These are phyloP conservation scores for Pachycephus smyrnensis DNA, from an alignment of 2,888 invertebrate genomes.

Conservation along the genomic window DNA sequence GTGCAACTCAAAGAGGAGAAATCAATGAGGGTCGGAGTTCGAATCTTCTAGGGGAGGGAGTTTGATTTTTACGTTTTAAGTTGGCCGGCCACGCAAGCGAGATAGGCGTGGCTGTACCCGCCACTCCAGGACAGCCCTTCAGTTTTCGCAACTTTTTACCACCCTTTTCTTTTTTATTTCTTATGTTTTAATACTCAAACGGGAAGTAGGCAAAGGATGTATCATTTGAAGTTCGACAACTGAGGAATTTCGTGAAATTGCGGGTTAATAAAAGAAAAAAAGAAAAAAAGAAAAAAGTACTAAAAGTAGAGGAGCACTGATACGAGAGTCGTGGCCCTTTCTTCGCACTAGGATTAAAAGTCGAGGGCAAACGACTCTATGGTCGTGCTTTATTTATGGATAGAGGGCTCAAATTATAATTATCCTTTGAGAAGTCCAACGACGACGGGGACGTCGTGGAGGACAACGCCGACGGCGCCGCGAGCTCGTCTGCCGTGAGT, in stretches of 20 bases:
- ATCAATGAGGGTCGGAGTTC: conserved; percentile 2
- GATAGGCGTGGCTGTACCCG: conserved; percentile 1
- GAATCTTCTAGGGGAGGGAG: neutral
- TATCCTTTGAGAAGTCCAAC: conserved; percentile 9
- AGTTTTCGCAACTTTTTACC: no score
- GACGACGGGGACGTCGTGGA: neutral
- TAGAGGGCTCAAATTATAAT: conserved; percentile 1
- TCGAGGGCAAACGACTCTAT: neutral
- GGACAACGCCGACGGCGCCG: conserved; percentile 13
- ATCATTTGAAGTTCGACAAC: no score
- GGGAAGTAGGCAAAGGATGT: no score
- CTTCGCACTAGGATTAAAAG: neutral
- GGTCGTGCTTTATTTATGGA: neutral
- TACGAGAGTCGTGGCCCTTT: no score
- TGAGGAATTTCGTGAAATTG: no score
- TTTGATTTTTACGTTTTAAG: conserved; percentile 2
- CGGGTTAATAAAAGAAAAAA: no score
- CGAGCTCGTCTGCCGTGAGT: conserved; percentile 10
- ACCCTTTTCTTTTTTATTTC: no score
- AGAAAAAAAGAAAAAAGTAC: no score
- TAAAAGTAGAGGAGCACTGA: no score
- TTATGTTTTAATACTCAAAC: no score
- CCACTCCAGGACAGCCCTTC: no score
- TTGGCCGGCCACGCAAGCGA: neutral
- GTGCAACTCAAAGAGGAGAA: conserved; percentile 5